A percentile compares a stretch with the other conserved stretches of the same genome.
These are phyloP conservation scores for Albula glossodonta DNA, from an alignment of 2,113 vertebrate species.

Conservation along the genomic window DNA sequence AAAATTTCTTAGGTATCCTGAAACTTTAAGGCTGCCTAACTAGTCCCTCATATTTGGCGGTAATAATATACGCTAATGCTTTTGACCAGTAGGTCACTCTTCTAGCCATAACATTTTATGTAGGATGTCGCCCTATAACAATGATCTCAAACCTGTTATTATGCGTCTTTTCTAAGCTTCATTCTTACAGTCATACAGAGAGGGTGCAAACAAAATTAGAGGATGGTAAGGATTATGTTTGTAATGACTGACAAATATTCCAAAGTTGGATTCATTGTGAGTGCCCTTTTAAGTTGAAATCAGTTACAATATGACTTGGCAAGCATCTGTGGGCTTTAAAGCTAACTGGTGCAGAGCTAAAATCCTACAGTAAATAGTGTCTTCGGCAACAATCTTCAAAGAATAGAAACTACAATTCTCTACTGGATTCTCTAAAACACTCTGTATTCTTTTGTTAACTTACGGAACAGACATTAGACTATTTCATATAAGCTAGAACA, in stretches of 20 bases:
- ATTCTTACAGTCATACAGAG: not conserved
- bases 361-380: no score
- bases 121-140: not conserved
- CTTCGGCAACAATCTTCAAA: no score
- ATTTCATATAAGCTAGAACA: no score
- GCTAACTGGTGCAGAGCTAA: no score
- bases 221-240: not conserved
- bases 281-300: not conserved
- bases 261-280: not conserved
- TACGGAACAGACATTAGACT: no score
- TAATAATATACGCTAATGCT: not conserved
- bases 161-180: not conserved
- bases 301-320: not conserved
- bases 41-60: not conserved
- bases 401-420: no score
- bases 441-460: no score
- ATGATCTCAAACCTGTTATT: not conserved
- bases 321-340: no score
- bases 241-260: not conserved
- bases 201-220: not conserved
- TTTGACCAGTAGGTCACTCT: conserved; percentile 5
- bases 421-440: no score
- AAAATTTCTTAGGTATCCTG: no score
- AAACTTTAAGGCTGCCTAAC: not conserved
- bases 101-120: no score